Base-by-base conservation (phyloP, 2,113 vertebrate species). In the Hemibagrus wyckioides region DNA sequence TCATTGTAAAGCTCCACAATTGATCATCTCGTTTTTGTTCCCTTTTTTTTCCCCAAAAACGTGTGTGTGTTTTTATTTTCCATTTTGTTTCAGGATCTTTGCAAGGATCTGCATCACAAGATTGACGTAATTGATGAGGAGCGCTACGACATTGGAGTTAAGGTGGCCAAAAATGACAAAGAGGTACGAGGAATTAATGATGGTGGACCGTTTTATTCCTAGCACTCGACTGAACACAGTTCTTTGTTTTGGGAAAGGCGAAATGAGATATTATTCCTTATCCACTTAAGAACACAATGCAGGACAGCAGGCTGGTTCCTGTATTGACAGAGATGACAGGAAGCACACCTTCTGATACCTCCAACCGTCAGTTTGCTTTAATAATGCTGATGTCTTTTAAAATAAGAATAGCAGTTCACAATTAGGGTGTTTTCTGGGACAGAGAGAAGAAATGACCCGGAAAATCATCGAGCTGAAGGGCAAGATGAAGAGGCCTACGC, bases 51-150 rank as follows among this genome's bases (percentile, higher is more conserved):
- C 23, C 28, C 21, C 41, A 25, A 61, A 41, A 6, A 33, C 30
- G 6, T 2, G 48, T 65, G 39, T 15, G 44, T 48, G 44, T 63
- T 71, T 15, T 11, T 54, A 1, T 56, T 48, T 77, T 11, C 17
- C 36, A 36, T 57, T 28, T 59, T 86, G 44, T 21, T 65, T 90
- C 84, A 96, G 95, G 92, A 95, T 9, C 93, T 96, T 87, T 96
- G 94, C 91, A 93, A 82, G 91, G 93, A 94, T 11, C 90, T 96
- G 14, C 94, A 95, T 84, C 85, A 50, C 19, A 95, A 94, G 92
- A 93, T 94, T 54, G 95, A 95, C 61, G 80, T 90, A 4, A 90
- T 91, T n/a, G 95, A 96, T 80, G 95, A 96, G 83, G 90, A 91
- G 28, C 94, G 94, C 57, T 96, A 96, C 36, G 94, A 96, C 69